Base-by-base conservation (phyloP, 2,113 vertebrate genomes). In the Alethe diademata region DNA sequence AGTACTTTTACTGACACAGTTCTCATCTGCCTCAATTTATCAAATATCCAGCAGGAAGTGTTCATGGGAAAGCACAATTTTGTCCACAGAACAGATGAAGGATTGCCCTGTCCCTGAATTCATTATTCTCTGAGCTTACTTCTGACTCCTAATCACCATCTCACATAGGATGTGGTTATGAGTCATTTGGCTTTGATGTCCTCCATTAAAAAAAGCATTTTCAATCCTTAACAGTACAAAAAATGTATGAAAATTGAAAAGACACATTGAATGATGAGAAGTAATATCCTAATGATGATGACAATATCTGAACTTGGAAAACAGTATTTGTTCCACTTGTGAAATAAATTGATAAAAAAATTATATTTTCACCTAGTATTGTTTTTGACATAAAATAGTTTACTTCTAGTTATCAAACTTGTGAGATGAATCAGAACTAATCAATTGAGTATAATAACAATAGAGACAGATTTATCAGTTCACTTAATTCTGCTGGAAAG, bases 381-480 rank as follows among this genome's bases (percentile, higher is more conserved):
- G 58, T 93, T 95, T 96, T 78, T 42, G 61, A 38, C 5, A 7
- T 45, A 23, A 43, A 45, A 25, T 64, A 69, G 9, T 65, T 81
- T 86, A 48, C 8, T 70, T 15, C 6, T n/a, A 17, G 31, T 72
- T 81, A 89, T 28, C 7, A 45, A 65, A 75, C 36, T 90, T 95
- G 29, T 69, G 61, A 78, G 20, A 61, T 23, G 53, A 78, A 89
- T 35, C 29, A 94, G 64, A 93, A 90, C 56, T 91, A 89, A 91
- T 95, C 76, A 92, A 67, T 87, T 0, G 1, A 48, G 14, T 61
- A 35, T 24, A 81, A 40, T 53, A 93, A 93, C 38, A 86, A 67
- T n/a, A 74, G n/a, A 86, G 47, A 65, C 24, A 82, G 65, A 93
- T 93, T 78, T 91, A 81, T 95, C 42, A 61, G 29, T 72, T 92